Evolutionary conservation across 2,113 vertebrate species (phyloP).

Genomic region (Eclectus roratus): DNA sequence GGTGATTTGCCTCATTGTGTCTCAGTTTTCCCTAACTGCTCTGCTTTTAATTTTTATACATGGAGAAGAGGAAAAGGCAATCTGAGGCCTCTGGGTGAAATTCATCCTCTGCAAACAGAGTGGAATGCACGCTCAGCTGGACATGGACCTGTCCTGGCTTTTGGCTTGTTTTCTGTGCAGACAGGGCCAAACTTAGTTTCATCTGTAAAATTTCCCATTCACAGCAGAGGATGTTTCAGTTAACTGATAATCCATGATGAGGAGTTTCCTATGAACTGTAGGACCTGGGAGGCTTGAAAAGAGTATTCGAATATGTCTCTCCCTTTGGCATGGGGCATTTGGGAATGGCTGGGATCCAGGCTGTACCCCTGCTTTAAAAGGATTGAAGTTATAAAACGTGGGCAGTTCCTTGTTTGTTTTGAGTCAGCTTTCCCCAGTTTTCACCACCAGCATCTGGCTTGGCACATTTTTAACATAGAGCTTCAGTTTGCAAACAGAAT

Average conservation of each 20-base stretch:
- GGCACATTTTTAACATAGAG: neutral
- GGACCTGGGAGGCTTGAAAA: neutral
- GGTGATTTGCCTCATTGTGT: neutral
- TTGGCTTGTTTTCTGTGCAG: neutral
- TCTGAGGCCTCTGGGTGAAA: neutral
- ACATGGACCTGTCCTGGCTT: neutral
- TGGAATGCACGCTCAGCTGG: neutral
- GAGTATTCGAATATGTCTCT: neutral
- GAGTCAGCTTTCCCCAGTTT: neutral
- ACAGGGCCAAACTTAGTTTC: neutral
- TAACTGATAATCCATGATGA: neutral
- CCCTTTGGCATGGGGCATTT: neutral
- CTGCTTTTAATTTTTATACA: neutral
- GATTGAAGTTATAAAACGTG: neutral
- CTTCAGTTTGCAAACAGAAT: constrained; percentile 26
- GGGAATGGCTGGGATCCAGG: neutral
- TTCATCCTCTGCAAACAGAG: neutral
- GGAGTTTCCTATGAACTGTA: neutral
- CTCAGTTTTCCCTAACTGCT: neutral
- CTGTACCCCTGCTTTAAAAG: neutral
- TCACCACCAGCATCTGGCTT: neutral
- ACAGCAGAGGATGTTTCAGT: neutral
- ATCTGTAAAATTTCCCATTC: neutral
- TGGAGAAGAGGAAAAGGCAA: neutral
- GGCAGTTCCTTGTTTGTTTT: neutral